Percentiles rank a stretch among this genome's conserved stretches.
These are phyloP conservation scores for Xenops minutus DNA, from an alignment of 2,797 vertebrate genomes.

Conservation along the genomic window DNA sequence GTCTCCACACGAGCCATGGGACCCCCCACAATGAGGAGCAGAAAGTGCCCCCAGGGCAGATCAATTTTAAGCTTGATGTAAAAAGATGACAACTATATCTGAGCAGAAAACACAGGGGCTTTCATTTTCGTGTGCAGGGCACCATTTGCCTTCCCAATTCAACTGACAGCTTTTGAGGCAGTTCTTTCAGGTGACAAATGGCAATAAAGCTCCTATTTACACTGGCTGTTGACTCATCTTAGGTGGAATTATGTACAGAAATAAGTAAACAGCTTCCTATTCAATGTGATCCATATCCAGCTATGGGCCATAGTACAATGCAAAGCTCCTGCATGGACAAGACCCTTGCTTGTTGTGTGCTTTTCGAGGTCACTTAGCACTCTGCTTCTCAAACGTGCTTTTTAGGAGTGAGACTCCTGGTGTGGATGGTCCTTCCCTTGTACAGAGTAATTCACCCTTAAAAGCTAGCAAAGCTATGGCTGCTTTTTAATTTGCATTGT, in stretches of 20 bases:
- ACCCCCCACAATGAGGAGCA: neutral
- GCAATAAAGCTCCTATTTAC: conserved; percentile 71
- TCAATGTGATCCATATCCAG: conserved; percentile 52
- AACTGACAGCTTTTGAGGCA: conserved; percentile 66
- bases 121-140: conserved; percentile 27
- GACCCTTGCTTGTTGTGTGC: conserved; percentile 65
- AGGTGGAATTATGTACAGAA: conserved; percentile 79
- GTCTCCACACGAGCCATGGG: neutral
- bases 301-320: conserved; percentile 53
- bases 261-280: conserved; percentile 75
- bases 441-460: conserved; percentile 65
- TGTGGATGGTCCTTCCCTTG: conserved; percentile 58
- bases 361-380: conserved; percentile 68
- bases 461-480: conserved; percentile 52
- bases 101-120: conserved; percentile 21
- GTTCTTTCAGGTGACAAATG: conserved; percentile 68
- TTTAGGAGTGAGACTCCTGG: conserved; percentile 47
- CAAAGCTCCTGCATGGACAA: conserved; percentile 55
- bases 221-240: conserved; percentile 76
- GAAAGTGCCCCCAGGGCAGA: neutral
- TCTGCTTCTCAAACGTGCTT: conserved; percentile 56
- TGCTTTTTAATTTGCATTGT: conserved; percentile 61
- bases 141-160: conserved; percentile 52
- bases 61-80: neutral
- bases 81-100: conserved; percentile 21